A percentile compares a stretch with the other conserved stretches of the same genome.
Evolutionary conservation across 2,797 vertebrate genomes (phyloP).

Genomic region (Etheostoma nigrum): DNA sequence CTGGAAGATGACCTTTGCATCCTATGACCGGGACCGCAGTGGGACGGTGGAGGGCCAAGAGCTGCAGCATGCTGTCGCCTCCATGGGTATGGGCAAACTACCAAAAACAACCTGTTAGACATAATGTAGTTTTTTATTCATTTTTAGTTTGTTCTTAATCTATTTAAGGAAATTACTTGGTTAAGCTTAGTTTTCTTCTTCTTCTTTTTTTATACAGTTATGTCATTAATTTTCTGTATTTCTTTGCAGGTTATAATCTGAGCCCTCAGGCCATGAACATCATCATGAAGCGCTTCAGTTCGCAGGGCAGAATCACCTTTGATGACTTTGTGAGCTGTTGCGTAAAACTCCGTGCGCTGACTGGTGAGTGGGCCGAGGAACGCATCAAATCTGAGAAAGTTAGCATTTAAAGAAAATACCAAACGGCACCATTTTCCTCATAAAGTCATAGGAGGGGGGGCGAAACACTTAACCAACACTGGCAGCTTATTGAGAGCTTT

Average conservation of each 20-base stretch:
- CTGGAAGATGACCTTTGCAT: conserved; percentile 89
- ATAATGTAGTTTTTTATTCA: neutral
- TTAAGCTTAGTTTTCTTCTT: no score
- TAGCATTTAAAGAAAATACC: no score
- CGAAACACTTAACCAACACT: no score
- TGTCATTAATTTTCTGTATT: neutral
- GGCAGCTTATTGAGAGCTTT: no score
- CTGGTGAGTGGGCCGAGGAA: conserved; percentile 83
- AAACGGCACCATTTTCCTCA: neutral
- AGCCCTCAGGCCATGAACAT: conserved; percentile 90
- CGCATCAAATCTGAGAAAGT: neutral
- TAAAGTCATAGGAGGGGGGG: no score
- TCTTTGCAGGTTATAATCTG: conserved; percentile 88
- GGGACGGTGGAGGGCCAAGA: conserved; percentile 89
- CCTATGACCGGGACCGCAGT: conserved; percentile 88
- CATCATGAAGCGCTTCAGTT: conserved; percentile 90
- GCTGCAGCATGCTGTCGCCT: conserved; percentile 85
- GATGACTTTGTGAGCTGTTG: conserved; percentile 95
- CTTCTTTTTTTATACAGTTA: neutral
- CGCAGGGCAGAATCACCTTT: conserved; percentile 88
- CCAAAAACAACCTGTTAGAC: no score
- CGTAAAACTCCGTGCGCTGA: conserved; percentile 91
- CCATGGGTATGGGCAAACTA: conserved; percentile 81
- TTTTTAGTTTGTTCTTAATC: neutral
- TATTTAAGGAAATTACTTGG: no score